phyloP scores from a whole-genome alignment of 2,888 invertebrate species.

The Cryptus armator region DNA sequence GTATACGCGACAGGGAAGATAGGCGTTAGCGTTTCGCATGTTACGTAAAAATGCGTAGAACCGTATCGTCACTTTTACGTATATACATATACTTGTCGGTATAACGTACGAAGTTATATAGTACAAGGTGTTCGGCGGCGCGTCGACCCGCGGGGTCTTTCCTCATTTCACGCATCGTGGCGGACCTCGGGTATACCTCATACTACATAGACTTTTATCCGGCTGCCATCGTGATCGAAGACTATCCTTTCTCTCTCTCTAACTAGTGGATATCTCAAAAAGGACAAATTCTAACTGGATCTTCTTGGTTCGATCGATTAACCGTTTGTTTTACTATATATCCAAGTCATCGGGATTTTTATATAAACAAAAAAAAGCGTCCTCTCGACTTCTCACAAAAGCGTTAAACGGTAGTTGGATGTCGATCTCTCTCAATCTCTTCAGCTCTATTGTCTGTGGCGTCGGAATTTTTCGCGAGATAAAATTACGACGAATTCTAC shows the following conservation, averaged over 20 bases:
- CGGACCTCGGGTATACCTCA: constrained; percentile 15
- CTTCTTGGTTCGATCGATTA: constrained; percentile 23
- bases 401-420: constrained; percentile 8
- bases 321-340: background rate
- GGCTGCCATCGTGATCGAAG: constrained; percentile 3
- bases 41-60: constrained; percentile 48
- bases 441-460: too few relatives aligned
- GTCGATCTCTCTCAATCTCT: background rate
- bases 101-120: background rate
- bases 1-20: background rate
- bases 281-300: constrained; percentile 41
- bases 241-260: background rate
- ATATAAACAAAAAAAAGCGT: constrained; percentile 7
- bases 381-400: background rate
- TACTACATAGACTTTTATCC: background rate
- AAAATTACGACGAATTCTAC: constrained; percentile 33
- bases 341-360: constrained; percentile 6
- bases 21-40: constrained; percentile 26
- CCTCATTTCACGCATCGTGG: constrained; percentile 64
- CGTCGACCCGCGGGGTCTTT: constrained; percentile 58
- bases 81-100: background rate
- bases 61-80: constrained; percentile 35
- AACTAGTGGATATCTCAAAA: background rate
- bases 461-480: constrained; percentile 29
- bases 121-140: constrained; percentile 33